Conservation (phyloP, 2,888 invertebrate genomes). For the Eupelmus urozonus region DNA sequence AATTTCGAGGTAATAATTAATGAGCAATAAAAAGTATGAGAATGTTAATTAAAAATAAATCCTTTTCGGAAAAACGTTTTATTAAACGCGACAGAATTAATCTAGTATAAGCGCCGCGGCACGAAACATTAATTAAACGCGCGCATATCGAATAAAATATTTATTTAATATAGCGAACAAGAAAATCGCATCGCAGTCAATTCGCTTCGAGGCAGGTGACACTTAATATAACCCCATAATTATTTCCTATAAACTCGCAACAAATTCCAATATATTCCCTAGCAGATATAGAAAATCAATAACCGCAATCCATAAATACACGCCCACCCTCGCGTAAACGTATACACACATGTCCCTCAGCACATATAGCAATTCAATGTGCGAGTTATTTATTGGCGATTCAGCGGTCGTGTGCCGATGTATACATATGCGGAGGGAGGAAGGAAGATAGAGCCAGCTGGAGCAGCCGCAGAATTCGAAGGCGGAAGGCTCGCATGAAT, state of each 20-base stretch:
- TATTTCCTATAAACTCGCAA: conserved; percentile 38
- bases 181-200: conserved; percentile 23
- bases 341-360: not conserved
- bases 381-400: conserved; percentile 69
- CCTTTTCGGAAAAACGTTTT: not conserved
- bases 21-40: not conserved
- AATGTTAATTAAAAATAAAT: too few species aligned
- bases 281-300: conserved; percentile 42
- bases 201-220: conserved; percentile 4
- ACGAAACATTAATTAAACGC: conserved; percentile 15
- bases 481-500: too few species aligned
- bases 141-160: conserved; percentile 7
- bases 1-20: too few species aligned
- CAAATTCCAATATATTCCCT: conserved; percentile 29
- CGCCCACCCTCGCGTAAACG: not conserved
- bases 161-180: not conserved
- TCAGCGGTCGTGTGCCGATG: conserved; percentile 66
- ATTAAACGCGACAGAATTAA: not conserved
- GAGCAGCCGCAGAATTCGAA: not conserved
- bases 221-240: conserved; percentile 17
- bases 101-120: not conserved
- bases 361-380: conserved; percentile 67
- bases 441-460: not conserved
- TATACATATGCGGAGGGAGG: conserved; percentile 60
- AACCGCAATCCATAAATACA: conserved; percentile 38